Evolutionary conservation across 2,888 invertebrate species (phyloP).

Genomic region (Sesia apiformis): DNA sequence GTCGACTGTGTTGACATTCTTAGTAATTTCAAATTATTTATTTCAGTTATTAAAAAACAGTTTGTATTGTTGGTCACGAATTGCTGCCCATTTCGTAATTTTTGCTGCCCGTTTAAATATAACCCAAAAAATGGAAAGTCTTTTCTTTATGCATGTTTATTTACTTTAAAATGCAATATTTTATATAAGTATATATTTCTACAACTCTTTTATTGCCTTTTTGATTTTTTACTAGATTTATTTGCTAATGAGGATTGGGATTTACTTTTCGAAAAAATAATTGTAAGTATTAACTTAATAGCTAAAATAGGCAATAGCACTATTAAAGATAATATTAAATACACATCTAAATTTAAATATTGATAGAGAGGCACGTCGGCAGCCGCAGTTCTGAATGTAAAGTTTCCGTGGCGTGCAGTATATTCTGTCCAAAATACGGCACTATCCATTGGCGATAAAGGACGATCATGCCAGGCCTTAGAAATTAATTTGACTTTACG

Average conservation of each 20-base stretch:
- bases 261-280: background rate
- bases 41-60: too few relatives aligned
- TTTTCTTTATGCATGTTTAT: too few relatives aligned
- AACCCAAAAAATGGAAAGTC: too few relatives aligned
- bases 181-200: background rate
- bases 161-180: too few relatives aligned
- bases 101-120: too few relatives aligned
- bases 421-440: slow-evolving; percentile 79
- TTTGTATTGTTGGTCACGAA: too few relatives aligned
- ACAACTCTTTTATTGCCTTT: slow-evolving; percentile 1
- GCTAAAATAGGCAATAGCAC: slow-evolving; percentile 3
- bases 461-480: slow-evolving; percentile 72
- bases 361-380: slow-evolving; percentile 65
- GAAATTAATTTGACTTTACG: slow-evolving; percentile 62
- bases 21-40: too few relatives aligned
- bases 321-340: slow-evolving; percentile 15
- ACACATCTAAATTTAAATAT: slow-evolving; percentile 52
- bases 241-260: background rate
- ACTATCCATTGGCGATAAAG: slow-evolving; percentile 70
- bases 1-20: too few relatives aligned
- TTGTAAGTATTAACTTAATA: background rate
- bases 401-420: slow-evolving; percentile 62
- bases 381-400: slow-evolving; percentile 51
- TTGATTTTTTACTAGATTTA: slow-evolving; percentile 1
- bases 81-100: too few relatives aligned